These are phyloP conservation scores for Drosophila buzzatii DNA, from an alignment of 2,888 invertebrate genomes.

Conservation along the genomic window DNA sequence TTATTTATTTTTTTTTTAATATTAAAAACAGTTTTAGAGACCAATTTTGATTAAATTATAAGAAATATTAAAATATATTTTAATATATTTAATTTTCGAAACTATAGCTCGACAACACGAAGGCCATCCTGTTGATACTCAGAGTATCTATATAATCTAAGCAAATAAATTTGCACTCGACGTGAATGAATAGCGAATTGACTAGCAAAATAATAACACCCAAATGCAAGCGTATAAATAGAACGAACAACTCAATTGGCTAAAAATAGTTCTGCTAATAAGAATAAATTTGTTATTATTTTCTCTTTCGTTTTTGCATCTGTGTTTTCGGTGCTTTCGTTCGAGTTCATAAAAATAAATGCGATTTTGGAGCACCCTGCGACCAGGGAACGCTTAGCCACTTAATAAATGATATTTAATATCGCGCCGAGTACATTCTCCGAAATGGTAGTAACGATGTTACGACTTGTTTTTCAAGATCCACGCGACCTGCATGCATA, in stretches of 20 bases:
- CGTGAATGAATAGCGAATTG: background rate
- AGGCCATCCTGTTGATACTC: background rate
- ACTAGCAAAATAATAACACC: background rate
- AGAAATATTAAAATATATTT: no score
- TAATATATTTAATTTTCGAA: no score
- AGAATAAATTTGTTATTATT: conserved; percentile 3
- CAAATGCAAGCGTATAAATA: background rate
- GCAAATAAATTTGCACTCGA: background rate
- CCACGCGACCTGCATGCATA: conserved; percentile 55
- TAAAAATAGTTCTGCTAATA: conserved; percentile 6
- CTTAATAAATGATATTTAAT: conserved; percentile 7
- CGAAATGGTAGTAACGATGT: conserved; percentile 28
- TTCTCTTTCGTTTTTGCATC: background rate
- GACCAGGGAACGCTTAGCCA: background rate
- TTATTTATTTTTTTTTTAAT: no score
- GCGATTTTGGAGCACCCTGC: background rate
- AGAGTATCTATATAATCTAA: background rate
- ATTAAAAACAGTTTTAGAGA: no score
- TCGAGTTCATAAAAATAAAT: background rate
- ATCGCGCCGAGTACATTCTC: conserved; percentile 9
- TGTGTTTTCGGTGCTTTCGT: background rate
- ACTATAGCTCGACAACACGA: background rate
- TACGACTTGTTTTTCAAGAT: conserved; percentile 54
- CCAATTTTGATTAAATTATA: no score
- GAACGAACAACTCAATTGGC: conserved; percentile 5